Conservation (phyloP, 2,888 invertebrate genomes). For the Aphidius colemani region DNA sequence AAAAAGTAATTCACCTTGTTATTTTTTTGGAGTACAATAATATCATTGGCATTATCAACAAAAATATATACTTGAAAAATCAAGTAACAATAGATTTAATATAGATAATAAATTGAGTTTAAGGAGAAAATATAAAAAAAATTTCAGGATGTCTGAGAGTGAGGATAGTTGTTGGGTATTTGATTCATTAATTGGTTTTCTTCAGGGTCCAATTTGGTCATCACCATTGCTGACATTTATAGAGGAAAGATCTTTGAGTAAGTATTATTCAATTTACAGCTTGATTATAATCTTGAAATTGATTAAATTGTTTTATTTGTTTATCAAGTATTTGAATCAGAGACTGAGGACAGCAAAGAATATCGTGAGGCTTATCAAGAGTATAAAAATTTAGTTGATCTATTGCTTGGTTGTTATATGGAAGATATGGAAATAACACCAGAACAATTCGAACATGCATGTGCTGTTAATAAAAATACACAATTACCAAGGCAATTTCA, state of each 20-base stretch:
- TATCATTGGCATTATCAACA: too few species aligned
- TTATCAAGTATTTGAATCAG: conserved; percentile 83
- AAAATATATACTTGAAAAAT: too few species aligned
- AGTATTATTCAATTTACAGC: not conserved
- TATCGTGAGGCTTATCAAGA: conserved; percentile 81
- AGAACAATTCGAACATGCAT: conserved; percentile 85
- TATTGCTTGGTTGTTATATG: conserved; percentile 89
- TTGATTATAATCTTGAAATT: conserved; percentile 2
- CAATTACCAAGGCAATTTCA: conserved; percentile 64
- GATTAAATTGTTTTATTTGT: not conserved
- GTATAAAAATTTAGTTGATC: conserved; percentile 89
- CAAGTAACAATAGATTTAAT: too few species aligned
- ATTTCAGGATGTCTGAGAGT: conserved; percentile 42
- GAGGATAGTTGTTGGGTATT: conserved; percentile 86
- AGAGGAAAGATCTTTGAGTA: conserved; percentile 91
- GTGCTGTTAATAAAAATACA: conserved; percentile 61
- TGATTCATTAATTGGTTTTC: conserved; percentile 87
- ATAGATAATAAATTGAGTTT: too few species aligned
- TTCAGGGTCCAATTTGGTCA: conserved; percentile 92
- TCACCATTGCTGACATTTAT: conserved; percentile 88
- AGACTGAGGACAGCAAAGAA: conserved; percentile 73
- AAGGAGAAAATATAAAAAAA: not conserved
- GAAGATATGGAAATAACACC: conserved; percentile 88
- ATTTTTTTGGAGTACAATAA: too few species aligned
- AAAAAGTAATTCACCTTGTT: too few species aligned